Conservation (phyloP, 2,888 invertebrate genomes). For the Macropis europaea region DNA sequence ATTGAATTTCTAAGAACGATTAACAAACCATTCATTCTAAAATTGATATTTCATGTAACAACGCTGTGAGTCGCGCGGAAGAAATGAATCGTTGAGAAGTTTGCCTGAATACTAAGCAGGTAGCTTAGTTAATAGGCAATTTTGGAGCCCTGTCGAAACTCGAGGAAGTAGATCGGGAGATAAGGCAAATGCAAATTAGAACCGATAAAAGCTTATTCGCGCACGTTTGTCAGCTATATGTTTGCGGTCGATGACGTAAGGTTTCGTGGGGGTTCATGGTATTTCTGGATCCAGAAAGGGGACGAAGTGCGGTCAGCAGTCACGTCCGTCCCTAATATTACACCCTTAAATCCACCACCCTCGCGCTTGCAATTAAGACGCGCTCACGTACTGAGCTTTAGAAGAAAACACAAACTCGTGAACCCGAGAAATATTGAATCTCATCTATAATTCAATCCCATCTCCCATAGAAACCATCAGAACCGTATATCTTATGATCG, state of each 20-base stretch:
- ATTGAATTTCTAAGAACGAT: too few relatives aligned
- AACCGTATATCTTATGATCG: background rate
- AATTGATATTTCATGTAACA: too few relatives aligned
- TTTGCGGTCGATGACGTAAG: slow-evolving; percentile 79
- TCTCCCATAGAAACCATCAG: background rate
- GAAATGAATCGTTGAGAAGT: too few relatives aligned
- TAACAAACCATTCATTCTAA: too few relatives aligned
- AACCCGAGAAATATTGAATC: slow-evolving; percentile 40
- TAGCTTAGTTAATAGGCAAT: background rate
- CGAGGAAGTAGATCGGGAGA: slow-evolving; percentile 12
- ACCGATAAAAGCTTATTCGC: slow-evolving; percentile 51
- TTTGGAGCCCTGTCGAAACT: background rate
- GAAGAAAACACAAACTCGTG: slow-evolving; percentile 41
- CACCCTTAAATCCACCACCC: slow-evolving; percentile 65
- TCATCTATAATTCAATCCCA: slow-evolving; percentile 29
- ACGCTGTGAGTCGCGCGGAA: background rate
- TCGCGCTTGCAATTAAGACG: slow-evolving; percentile 62
- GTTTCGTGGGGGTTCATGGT: slow-evolving; percentile 78
- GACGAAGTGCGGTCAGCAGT: slow-evolving; percentile 77
- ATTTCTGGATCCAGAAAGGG: slow-evolving; percentile 74
- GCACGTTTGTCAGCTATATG: slow-evolving; percentile 60
- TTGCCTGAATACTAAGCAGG: background rate
- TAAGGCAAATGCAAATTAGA: slow-evolving; percentile 45
- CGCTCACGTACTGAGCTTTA: slow-evolving; percentile 55
- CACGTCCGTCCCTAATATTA: slow-evolving; percentile 81